Base-by-base conservation (phyloP, 2,888 invertebrate genomes). In the Cecidostiba fungosa region DNA sequence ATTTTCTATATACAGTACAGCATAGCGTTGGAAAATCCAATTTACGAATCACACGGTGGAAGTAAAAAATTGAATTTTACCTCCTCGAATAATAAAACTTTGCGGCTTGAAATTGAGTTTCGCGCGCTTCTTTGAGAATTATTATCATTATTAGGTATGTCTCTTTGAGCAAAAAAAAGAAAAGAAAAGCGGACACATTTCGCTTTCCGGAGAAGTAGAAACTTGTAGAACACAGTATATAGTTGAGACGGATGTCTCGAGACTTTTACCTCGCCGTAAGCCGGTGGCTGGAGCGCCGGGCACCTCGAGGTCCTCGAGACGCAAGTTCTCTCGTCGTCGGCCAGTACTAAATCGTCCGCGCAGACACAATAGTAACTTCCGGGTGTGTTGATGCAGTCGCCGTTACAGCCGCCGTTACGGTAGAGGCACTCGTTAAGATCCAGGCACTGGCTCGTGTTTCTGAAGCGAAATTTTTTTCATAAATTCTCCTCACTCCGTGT, bases 351-450 rank as follows among this genome's bases (percentile, higher is more conserved):
- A 89, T 91, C 89, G 88, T 92, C 92, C 84, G 90, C 90, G 88
- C 94, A 94, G 72, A 88, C 89, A 88, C 92, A 92, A 88, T 92
- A 90, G 90, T 92, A 92, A 90, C 92, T 92, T 90, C 93, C 93
- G 82, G 88, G 89, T 14, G 92, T 92, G 90, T 94, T 94, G 88
- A 93, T 89, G 89, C 94, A 94, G 86, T 92, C 90, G 72, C 92
- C 92, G 86, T 90, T 90, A 88, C 93, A 93, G n/a, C 93, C 94
- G n/a, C 92, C 92, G 86, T 91, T 91, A 81, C 88, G 91, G 78
- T 89, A 91, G 87, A 90, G 86, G 89, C 94, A 94, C 89, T 94
- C 93, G 89, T 92, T 91, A 85, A 92, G 88, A 87, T 93, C 93
- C 85, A 92, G 89, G 88, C 94, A 94, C 84, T 91, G 91, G 86